Evolutionary conservation across 2,888 invertebrate genomes (phyloP), one percentile per base, ranked within the genome.

Genomic region (Carcina quercana): DNA sequence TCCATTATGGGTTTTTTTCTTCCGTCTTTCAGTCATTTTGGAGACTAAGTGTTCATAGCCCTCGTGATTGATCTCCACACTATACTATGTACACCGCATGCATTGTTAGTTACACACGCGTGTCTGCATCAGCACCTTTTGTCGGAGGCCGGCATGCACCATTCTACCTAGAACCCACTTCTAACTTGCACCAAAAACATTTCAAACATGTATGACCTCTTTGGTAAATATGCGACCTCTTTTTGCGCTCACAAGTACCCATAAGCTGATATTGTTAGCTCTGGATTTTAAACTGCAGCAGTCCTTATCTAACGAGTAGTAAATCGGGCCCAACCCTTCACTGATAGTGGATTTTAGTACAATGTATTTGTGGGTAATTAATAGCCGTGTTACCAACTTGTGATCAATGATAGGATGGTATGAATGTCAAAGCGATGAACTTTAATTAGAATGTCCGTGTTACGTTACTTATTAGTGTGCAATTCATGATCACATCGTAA

Each of bases 1-100:
- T 75, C 92, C 89, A 84, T 85, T 80, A 73, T 82, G 84, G 42
- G 80, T 62, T 66, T 85, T 85, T 85, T 85, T 85, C 80, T 85
- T 85, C 70, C 84, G 70, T 74, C 85, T 72, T 60, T 85, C 85
- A 57, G 85, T 85, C 85, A 85, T 85, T 74, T 73, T 83, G 70
- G 48, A 56, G 60, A 66, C 52, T 59, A 61, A 68, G 58, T 75
- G 69, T 69, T 69, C 79, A 80, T 80, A 78, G 65, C 80, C 72
- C 57, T 70, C 61, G 60, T 51, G 60, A 59, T 57, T 55, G 62
- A 55, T 61, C 63, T 73, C 66, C 59, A 64, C 62, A 68, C 66
- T 82, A 80, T 66, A 73, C 69, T 83, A 83, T 83, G 79, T 83
- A 83, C 83, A 83, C 80, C 70, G 75, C 83, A 83, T 83, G 83